Evolutionary conservation across 2,113 vertebrate genomes (phyloP), one percentile per base, ranked within the genome.

Genomic region (Zosterops borbonicus): DNA sequence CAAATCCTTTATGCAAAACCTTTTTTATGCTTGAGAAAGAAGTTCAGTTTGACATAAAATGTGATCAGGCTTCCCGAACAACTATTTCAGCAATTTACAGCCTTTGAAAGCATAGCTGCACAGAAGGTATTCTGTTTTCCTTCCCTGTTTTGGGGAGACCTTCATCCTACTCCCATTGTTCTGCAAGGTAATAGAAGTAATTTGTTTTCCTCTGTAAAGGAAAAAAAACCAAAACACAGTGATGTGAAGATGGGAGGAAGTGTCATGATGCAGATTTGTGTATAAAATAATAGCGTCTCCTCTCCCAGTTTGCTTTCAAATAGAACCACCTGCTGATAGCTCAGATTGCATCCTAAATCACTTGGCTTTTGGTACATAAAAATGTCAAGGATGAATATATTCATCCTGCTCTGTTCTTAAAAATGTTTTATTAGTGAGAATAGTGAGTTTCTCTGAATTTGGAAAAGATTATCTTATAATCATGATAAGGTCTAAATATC

Each of bases 321-420:
- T 28, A 76, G 23, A 85, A 79, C 65, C n/a, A 83, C 50, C 28
- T 68, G 27, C 52, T 89, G 84, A 47, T 74, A 76, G 33, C 23
- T 95, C 68, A 83, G 58, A 69, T 70, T 65, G 46, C 73, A 31
- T 70, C 42, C 47, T 96, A 87, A 85, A 80, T 94, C 65, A 87
- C 59, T 69, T 76, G 59, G 24, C 19, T 83, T 78, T 77, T 35
- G 19, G 21, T 44, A 47, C 21, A 31, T 85, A 74, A 91, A 95
- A 90, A 58, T 75, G 6, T 7, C 42, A 71, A 25, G 35, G 80
- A 56, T 58, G 5, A 53, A 37, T 50, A 29, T 65, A 21, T 65
- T 87, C 12, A 46, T 64, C 53, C 28, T 42, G 49, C 23, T 59
- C 8, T 47, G 17, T 42, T 83, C 31, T 77, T 77, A 31, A 55